phyloP scores from a whole-genome alignment of 1,140 invertebrate genomes.

The Pseudomyrmex flavicornis region DNA sequence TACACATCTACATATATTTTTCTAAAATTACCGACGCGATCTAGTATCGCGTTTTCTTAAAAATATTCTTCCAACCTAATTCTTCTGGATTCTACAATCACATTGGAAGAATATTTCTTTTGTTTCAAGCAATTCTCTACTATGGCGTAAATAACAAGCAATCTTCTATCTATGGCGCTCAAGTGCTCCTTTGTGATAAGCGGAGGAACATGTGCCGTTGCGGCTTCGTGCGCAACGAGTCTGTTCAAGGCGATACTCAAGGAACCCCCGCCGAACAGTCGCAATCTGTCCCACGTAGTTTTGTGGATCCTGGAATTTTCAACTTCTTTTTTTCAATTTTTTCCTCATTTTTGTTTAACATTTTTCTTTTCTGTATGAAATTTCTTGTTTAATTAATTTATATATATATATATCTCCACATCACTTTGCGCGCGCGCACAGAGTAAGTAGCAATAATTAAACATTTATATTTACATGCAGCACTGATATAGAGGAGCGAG shows the following conservation, averaged over 20 bases:
- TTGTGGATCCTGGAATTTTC: constrained; percentile 87
- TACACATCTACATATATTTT: no score
- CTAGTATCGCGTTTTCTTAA: no score
- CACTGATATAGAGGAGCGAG: constrained; percentile 96
- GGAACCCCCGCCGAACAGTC: constrained; percentile 88
- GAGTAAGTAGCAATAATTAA: not conserved
- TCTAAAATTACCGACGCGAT: no score
- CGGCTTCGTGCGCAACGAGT: constrained; percentile 85
- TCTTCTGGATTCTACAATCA: constrained; percentile 71
- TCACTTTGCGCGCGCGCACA: no score
- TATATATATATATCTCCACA: no score
- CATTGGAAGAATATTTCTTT: constrained; percentile 80
- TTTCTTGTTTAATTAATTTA: not conserved
- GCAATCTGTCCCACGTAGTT: constrained; percentile 89
- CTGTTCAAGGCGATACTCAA: constrained; percentile 86
- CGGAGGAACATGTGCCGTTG: constrained; percentile 84
- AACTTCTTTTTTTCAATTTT: constrained; percentile 28
- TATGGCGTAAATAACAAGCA: constrained; percentile 90
- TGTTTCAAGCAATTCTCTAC: constrained; percentile 89
- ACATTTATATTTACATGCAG: constrained; percentile 90
- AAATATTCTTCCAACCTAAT: no score
- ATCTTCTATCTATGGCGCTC: constrained; percentile 91
- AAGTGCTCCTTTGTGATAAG: constrained; percentile 91
- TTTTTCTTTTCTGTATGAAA: not conserved
- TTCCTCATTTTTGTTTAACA: not conserved